Percentiles rank a stretch among this genome's conserved stretches.
phyloP scores from a whole-genome alignment of 1,140 invertebrate genomes.

The Daktulosphaira vitifoliae region DNA sequence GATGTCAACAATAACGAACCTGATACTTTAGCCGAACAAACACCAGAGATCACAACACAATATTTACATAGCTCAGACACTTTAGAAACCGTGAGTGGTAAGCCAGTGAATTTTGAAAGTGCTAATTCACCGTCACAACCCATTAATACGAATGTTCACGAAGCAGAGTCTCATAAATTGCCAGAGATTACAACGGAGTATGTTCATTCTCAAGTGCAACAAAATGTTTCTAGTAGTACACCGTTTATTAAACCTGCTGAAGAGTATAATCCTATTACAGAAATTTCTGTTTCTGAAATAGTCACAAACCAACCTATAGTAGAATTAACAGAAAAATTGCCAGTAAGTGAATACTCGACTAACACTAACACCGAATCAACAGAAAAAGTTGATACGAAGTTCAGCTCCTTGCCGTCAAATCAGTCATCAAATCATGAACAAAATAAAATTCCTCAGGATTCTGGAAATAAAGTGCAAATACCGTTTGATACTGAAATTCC shows the following conservation, averaged over 20 bases:
- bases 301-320: neutral
- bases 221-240: neutral
- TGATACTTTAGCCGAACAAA: neutral
- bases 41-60: neutral
- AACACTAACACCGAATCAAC: neutral
- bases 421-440: neutral
- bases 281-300: neutral
- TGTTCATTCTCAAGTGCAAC: too few relatives aligned
- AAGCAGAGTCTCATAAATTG: too few relatives aligned
- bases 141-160: neutral
- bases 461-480: neutral
- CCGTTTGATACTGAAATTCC: neutral
- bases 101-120: neutral
- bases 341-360: neutral
- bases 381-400: neutral
- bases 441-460: neutral
- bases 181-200: too few relatives aligned
- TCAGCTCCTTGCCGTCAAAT: neutral
- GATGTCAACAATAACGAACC: too few relatives aligned
- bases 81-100: neutral
- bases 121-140: neutral
- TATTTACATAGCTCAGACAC: neutral
- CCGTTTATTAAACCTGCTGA: neutral
- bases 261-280: neutral
- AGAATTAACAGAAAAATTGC: neutral